Base-by-base conservation (phyloP, 2,113 vertebrate species). In the Cochlearius cochlearius region DNA sequence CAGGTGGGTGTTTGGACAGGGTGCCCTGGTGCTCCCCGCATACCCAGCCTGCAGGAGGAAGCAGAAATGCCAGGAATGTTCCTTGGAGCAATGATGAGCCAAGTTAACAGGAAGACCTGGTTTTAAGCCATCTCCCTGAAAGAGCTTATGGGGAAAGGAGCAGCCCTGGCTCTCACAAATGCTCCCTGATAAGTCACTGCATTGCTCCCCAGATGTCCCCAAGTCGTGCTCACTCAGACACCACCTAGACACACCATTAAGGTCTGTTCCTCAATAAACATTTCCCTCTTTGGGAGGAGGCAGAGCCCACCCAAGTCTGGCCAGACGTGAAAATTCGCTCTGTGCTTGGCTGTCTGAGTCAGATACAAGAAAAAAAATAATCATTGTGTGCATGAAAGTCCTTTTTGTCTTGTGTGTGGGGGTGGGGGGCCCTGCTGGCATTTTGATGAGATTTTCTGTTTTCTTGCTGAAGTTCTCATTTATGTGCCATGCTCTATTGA, bases 221-320 rank as follows among this genome's bases (percentile, higher is more conserved):
- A 73, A 9, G 20, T 81, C 59, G 23, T 0, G 0, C n/a, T 91
- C 50, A 63, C 56, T 87, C n/a, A 41, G 88, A 49, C 27, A 75
- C 10, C 56, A 49, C 81, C 81, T n/a, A 22, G 34, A 72, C 7
- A 64, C 38, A 38, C 72, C 39, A 16, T 36, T 39, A 56, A 86
- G 27, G 39, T 45, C 93, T 76, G n/a, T 8, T 87, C 68, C 30
- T 90, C 72, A 75, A 41, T 32, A 71, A 94, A 88, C 49, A 60
- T 77, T 92, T 80, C 30, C 26, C 25, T 81, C 72, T 85, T 81
- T 2, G 22, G 55, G 72, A 85, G 30, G 75, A 96, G 72, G 10
- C n/a, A 52, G 67, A 96, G 93, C 92, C 96, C 96, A 95, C 95
- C 94, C 96, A 97, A 81, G 88, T 84, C 72, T 86, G 75, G 14